Percentiles rank a stretch among this genome's conserved stretches.
These are phyloP conservation scores for Sinodicranocentrus sp. DNA, from an alignment of 2,888 invertebrate genomes.

Conservation along the genomic window DNA sequence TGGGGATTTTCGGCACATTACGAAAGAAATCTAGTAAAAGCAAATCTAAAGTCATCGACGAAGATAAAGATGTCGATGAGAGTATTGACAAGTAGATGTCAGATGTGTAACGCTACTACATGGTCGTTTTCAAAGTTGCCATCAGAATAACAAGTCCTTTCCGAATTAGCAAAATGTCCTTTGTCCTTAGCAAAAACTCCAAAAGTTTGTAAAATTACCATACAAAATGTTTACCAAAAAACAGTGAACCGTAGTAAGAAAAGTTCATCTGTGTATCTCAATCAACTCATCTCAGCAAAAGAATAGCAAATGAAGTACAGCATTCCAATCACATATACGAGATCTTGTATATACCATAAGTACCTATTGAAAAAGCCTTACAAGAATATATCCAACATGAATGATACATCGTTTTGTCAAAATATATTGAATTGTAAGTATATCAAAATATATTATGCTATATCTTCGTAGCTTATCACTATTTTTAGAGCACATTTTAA, in stretches of 20 bases:
- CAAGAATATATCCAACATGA: not conserved
- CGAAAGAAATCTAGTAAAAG: conserved; percentile 53
- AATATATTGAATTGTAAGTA: not conserved
- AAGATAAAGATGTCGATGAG: conserved; percentile 70
- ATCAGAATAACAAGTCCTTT: too few species aligned
- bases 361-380: not conserved
- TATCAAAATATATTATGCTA: not conserved
- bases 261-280: not conserved
- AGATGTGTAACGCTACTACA: not conserved
- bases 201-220: not conserved
- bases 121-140: too few species aligned
- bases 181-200: not conserved
- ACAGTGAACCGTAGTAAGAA: too few species aligned
- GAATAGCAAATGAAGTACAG: not conserved
- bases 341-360: conserved; percentile 1
- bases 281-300: not conserved
- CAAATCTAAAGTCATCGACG: conserved; percentile 43
- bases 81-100: conserved; percentile 8
- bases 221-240: too few species aligned
- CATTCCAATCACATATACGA: conserved; percentile 3
- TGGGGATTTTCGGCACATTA: conserved; percentile 61
- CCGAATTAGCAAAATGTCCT: not conserved
- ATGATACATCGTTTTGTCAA: not conserved
- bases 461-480: not conserved
- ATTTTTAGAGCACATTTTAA: not conserved